Evolutionary conservation across 2,888 invertebrate species (phyloP), one percentile per base, ranked within the genome.

Genomic region (Hyles lineata): DNA sequence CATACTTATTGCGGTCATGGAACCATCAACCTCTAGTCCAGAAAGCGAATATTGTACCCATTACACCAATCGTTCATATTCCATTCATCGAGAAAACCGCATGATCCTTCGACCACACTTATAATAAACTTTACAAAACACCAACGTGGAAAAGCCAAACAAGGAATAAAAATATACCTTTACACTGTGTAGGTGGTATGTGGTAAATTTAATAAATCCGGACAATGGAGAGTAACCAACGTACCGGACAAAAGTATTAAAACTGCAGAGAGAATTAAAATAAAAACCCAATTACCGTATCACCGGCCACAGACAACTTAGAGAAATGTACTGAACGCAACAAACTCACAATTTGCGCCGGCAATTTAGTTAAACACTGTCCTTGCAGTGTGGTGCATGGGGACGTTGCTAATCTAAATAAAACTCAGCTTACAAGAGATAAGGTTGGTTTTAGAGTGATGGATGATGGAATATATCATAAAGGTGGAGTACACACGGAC

Each of bases 401-500:
- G 21, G 15, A 50, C 50, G 23, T 67, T 23, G n/a, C 6, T 0
- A 35, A 19, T 55, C 35, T 21, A 58, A 58, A 67, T 6, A 15
- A 2, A n/a, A 72, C 32, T 58, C 55, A 63, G 58, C 21, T 15
- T 15, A 19, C 3, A 52, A 11, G 43, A 35, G 21, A 23, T 67
- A 55, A 23, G 58, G 79, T 78, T 76, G 70, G 76, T 74, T 79
- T 78, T 79, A n/a, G 72, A 21, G 70, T 76, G 74, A 70, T 62
- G 67, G 29, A 59, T 23, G 50, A 62, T 71, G 72, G 73, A 82
- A 83, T 82, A 83, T 78, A 82, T 82, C 79, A 82, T 83, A 83
- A 82, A 82, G 83, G 81, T 82, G 74, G 79, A 23, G 43, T 75
- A 76, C 80, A 81, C 80, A 85, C 80, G 75, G 72, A 78, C 78